Conservation (phyloP, 2,888 invertebrate genomes). For the Diadromus collaris region DNA sequence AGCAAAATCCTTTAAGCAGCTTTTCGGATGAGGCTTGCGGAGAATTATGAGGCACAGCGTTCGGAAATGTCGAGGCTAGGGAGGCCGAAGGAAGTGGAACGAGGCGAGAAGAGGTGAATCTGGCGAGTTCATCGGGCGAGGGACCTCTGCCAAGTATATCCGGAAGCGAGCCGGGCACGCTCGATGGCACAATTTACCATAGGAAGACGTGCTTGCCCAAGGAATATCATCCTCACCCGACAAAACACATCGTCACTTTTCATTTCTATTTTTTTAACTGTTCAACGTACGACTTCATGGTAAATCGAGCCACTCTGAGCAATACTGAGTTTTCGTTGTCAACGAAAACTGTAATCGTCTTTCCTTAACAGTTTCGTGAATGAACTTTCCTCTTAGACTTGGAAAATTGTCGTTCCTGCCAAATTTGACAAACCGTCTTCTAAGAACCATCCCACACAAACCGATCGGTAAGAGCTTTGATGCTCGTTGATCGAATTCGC, state of each 20-base stretch:
- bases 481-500: conserved; percentile 1
- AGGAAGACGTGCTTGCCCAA: conserved; percentile 10
- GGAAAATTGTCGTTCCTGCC: background rate
- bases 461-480: background rate
- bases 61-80: conserved; percentile 25
- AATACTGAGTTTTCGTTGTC: background rate
- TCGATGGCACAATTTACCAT: conserved; percentile 31
- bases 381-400: background rate
- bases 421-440: background rate
- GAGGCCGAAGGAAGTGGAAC: background rate
- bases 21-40: conserved; percentile 45
- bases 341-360: background rate
- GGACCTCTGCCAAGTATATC: conserved; percentile 32
- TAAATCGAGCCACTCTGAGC: background rate
- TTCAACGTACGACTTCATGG: background rate
- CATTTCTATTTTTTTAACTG: background rate
- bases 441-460: too few relatives aligned
- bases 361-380: background rate
- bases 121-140: conserved; percentile 40
- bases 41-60: conserved; percentile 52
- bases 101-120: conserved; percentile 29
- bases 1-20: conserved; percentile 58
- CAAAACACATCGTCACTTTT: conserved; percentile 4
- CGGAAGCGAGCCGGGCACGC: conserved; percentile 24
- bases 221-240: conserved; percentile 23